Evolutionary conservation across 2,113 vertebrate species (phyloP), one percentile per base, ranked within the genome.

Genomic region (Nettapus auritus): DNA sequence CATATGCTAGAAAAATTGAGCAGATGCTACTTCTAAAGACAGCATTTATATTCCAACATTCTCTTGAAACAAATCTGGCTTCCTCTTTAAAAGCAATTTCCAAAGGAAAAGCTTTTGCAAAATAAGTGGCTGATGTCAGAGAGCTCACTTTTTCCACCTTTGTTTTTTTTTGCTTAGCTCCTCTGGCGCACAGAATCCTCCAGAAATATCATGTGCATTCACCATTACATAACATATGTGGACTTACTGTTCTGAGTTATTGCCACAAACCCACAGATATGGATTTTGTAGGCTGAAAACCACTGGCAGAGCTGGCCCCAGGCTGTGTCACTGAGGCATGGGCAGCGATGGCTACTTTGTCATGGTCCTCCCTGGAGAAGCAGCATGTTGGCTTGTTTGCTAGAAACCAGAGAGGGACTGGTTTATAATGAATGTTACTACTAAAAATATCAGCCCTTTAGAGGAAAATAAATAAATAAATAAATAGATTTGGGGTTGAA

Each of bases 21-120:
- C 92, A 97, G 82, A 80, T 96, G 90, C 46, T 83, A 22, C 68
- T 86, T 90, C 90, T 82, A 36, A 80, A 95, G 76, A 46, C 7
- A 66, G n/a, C 66, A 36, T 80, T 93, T 94, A 53, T 40, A 77
- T 83, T 86, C 68, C 64, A 96, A 69, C n/a, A 86, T 91, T 73
- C 67, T 86, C 60, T 91, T 79, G 69, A 76, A 95, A 89, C 53
- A 82, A 82, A 82, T 62, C 67, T 86, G 40, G 40, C 48, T 91
- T 76, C 79, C 44, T 36, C 70, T 83, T 70, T 67, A 90, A 93
- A 83, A 60, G 69, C 14, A 17, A 33, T 81, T 86, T 75, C 31
- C 2, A 4, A 18, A 53, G 75, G 62, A 77, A 88, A 70, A 52
- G 48, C 33, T 48, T 29, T 75, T 79, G 15, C 50, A 53, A 66